A percentile compares a stretch with the other conserved stretches of the same genome.
These are phyloP conservation scores for Mamestra configurata DNA, from an alignment of 1,140 invertebrate genomes.

Conservation along the genomic window DNA sequence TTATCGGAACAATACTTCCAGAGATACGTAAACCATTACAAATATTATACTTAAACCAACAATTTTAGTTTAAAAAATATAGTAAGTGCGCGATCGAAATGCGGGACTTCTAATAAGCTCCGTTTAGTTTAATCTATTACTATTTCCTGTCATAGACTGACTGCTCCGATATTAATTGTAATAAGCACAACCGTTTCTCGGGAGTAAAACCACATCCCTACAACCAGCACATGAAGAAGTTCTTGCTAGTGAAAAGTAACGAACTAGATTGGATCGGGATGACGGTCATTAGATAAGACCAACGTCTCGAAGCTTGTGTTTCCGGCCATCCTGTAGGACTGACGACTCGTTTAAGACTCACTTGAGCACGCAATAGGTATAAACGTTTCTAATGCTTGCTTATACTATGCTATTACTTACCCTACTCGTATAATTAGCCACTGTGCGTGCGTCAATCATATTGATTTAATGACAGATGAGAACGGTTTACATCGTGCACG, in stretches of 20 bases:
- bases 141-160: constrained; percentile 14
- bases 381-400: constrained; percentile 27
- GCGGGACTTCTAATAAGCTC: neutral
- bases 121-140: neutral
- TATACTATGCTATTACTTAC: constrained; percentile 45
- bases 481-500: constrained; percentile 45
- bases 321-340: constrained; percentile 64
- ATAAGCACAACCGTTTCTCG: constrained; percentile 13
- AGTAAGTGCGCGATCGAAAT: too few species aligned
- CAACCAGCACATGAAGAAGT: neutral
- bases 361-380: constrained; percentile 21
- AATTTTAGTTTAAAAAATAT: too few species aligned
- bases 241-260: constrained; percentile 20
- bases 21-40: too few species aligned
- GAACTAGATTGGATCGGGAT: constrained; percentile 37
- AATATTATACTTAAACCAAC: too few species aligned
- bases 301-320: constrained; percentile 62
- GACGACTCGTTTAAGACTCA: constrained; percentile 45
- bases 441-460: constrained; percentile 43
- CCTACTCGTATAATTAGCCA: constrained; percentile 21
- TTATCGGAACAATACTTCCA: too few species aligned
- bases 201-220: neutral
- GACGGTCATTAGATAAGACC: constrained; percentile 36
- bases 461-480: constrained; percentile 46
- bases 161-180: constrained; percentile 32